Evolutionary conservation across 2,797 vertebrate genomes (phyloP), one percentile per base, ranked within the genome.

Genomic region (Mus minutoides): DNA sequence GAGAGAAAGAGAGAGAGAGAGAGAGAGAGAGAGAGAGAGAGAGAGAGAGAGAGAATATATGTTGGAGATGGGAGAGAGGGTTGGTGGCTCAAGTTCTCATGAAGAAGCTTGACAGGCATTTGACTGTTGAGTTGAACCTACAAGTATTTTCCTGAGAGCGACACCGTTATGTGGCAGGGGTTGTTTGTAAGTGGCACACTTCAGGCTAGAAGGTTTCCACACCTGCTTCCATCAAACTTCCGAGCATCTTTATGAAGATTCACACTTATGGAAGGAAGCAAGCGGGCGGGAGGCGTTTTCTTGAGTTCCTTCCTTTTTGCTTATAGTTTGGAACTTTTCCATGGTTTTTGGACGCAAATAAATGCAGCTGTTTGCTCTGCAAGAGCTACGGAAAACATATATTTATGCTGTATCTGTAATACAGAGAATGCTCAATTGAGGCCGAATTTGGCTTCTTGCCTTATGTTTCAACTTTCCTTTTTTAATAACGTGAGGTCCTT

Each of bases 351-450:
- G 96, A 96, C 29, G 0, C 94, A 98, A 96, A 97, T 97, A 97
- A 98, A 97, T 95, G 97, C 98, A 97, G 96, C 97, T 98, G 96
- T 96, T 97, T 97, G 96, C 96, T 96, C 73, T 90, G 79, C 6
- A 6, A 95, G 92, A 94, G 80, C 92, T 83, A 84, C 80, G 94
- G 94, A 85, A 97, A 97, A 96, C 96, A 97, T 96, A 80, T 96
- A 97, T 96, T 97, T 97, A 97, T 96, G 93, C 94, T 86, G 95
- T 56, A 95, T 96, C 97, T 97, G 91, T 96, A 94, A 95, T 92
- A 96, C 14, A 97, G 92, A 98, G 94, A 96, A 97, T 95, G 89
- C 97, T 97, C 97, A 97, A 92, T 97, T 96, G 96, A 96, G 95
- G 89, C 82, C 95, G 78, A 96, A 93, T 86, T 95, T 94, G 90